These are phyloP conservation scores for Propsilocerus akamusi DNA, from an alignment of 1,140 invertebrate genomes.

Conservation along the genomic window DNA sequence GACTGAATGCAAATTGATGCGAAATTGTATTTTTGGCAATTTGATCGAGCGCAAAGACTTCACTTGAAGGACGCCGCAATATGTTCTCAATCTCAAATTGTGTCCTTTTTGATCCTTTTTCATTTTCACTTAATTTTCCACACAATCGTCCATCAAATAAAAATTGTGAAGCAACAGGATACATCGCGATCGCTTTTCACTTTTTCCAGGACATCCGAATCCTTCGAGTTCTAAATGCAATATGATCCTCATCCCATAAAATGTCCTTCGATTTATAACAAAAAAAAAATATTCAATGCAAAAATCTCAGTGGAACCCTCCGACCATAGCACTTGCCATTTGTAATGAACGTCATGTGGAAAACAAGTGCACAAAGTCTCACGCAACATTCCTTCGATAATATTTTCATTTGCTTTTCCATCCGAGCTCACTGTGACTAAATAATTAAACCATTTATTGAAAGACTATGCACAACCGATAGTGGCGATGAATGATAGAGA, in stretches of 20 bases:
- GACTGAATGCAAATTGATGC: not conserved
- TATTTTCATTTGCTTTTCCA: not conserved
- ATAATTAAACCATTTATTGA: slow-evolving; percentile 3
- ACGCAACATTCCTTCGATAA: not conserved
- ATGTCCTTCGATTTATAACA: not conserved
- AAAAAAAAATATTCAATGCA: not conserved
- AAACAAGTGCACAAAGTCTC: slow-evolving; percentile 1
- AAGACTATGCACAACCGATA: not conserved
- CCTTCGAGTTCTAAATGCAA: not conserved
- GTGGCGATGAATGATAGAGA: not conserved
- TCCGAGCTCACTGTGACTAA: not conserved
- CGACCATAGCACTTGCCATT: no score
- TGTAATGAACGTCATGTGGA: not conserved
- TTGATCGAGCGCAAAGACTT: not conserved
- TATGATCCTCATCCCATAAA: not conserved
- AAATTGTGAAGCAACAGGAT: not conserved
- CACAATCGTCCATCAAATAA: not conserved
- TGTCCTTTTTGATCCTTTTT: not conserved
- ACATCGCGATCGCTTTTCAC: not conserved
- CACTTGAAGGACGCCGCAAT: not conserved
- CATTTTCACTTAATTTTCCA: not conserved
- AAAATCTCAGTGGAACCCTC: no score
- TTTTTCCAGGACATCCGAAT: not conserved
- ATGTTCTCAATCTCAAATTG: not conserved
- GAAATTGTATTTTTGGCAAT: not conserved